Conservation (phyloP, 2,113 vertebrate genomes). For the Scatophagus argus region DNA sequence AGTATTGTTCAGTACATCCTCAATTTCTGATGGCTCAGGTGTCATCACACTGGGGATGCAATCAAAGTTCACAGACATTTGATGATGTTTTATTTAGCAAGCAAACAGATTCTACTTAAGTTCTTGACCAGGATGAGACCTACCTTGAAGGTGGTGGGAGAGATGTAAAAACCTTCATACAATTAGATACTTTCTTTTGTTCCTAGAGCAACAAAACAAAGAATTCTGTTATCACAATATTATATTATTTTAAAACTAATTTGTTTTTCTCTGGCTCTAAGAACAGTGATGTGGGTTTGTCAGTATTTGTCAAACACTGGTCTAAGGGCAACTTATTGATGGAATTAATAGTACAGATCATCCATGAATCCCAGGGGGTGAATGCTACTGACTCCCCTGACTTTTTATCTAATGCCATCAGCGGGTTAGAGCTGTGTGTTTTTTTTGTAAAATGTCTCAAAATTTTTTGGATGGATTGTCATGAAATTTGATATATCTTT, state of each 20-base stretch:
- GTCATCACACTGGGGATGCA: constrained; percentile 35
- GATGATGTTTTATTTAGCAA: not conserved
- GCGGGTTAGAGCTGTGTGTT: not conserved
- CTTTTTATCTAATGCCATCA: not conserved
- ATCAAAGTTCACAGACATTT: constrained; percentile 6
- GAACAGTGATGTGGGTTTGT: not conserved
- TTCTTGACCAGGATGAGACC: not conserved
- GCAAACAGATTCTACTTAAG: not conserved
- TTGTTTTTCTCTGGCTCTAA: not conserved
- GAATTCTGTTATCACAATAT: not conserved
- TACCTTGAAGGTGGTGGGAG: constrained; percentile 39
- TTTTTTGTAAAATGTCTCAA: not conserved
- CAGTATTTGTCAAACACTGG: not conserved
- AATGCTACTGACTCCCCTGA: not conserved
- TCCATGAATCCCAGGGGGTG: not conserved
- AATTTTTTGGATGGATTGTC: not conserved
- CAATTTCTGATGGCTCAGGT: constrained; percentile 4
- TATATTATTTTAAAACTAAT: not conserved
- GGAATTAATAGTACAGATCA: not conserved
- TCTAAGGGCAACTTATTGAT: not conserved
- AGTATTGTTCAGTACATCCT: constrained; percentile 2
- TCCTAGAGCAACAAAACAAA: constrained; percentile 43
- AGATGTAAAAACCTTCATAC: constrained; percentile 21
- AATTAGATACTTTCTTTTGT: constrained; percentile 35
- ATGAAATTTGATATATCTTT: too few species aligned